Percentiles rank a stretch among this genome's conserved stretches.
These are phyloP conservation scores for Labrus mixtus DNA, from an alignment of 2,113 vertebrate species.

Conservation along the genomic window DNA sequence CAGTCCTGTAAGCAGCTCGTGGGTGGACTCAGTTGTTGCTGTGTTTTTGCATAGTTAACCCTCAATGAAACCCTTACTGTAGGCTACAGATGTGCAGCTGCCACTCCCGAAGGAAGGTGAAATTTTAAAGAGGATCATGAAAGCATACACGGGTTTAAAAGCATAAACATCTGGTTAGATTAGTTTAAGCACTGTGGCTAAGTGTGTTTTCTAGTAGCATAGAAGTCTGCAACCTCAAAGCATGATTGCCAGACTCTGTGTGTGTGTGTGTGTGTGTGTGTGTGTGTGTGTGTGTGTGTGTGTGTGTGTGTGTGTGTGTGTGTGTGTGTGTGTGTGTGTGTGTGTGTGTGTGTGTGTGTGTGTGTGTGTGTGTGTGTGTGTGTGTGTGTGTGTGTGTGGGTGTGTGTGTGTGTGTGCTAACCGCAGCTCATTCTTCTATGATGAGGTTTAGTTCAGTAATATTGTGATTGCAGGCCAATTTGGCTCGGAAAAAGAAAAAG, in stretches of 20 bases:
- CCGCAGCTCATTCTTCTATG: slow-evolving; percentile 16
- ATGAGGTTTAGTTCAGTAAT: neutral
- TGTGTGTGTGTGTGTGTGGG: too few relatives aligned
- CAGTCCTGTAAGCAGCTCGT: slow-evolving; percentile 7
- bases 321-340: too few relatives aligned
- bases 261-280: too few relatives aligned
- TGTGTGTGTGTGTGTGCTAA: neutral
- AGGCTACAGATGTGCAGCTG: neutral
- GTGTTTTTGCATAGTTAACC: neutral
- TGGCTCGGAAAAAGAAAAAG: neutral
- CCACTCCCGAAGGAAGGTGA: neutral
- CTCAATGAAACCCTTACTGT: neutral
- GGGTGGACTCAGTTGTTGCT: neutral
- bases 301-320: too few relatives aligned
- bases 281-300: too few relatives aligned
- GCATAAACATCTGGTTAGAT: neutral
- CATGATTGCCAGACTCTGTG: neutral
- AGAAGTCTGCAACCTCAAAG: neutral
- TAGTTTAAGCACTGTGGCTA: neutral
- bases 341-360: too few relatives aligned
- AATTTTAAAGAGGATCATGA: neutral
- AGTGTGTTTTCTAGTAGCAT: neutral
- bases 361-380: neutral
- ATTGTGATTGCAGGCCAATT: neutral
- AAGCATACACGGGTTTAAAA: neutral